Base-by-base conservation (phyloP, 2,797 vertebrate genomes). In the Paedocypris micromegethes region DNA sequence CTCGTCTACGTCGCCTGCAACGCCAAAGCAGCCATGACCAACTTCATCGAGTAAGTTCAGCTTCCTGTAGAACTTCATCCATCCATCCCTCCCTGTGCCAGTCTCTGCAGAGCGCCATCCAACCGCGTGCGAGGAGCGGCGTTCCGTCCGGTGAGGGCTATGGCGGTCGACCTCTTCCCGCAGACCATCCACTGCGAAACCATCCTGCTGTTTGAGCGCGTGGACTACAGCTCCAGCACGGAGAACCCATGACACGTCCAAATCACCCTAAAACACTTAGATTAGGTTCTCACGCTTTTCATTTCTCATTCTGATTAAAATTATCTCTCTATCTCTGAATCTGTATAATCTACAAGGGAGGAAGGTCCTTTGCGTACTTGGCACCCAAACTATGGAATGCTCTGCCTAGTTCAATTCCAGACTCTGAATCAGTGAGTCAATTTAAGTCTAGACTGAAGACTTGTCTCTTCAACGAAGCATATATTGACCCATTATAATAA, bases 1-100 rank as follows among this genome's bases (percentile, higher is more conserved):
- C 90, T 99, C 6, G 86, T 99, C 2, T 98, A 98, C 0, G 93
- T 99, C 1, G 92, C 97, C 1, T 99, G 97, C 72, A 99, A 97
- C 44, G 93, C 94, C 3, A 92, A 94, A 79, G 96, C 94, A 0
- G 97, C 97, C 68, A 95, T 98, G 93, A 90, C 80, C 85, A 99
- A 99, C 85, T 99, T 98, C 72, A 86, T 96, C 0, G 97, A 99
- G 97, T 99, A 81, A 95, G 96, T 92, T 42, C 4, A 3, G 38
- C 39, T 42, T 47, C 59, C 5, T 9, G 1, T 52, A 6, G 54
- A 9, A 38, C 39, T 5, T 51, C 6, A 48, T 2, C 44, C 23
- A 23, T 23, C 23, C 23, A 23, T 23, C 23, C 23, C 23, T 23
- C 23, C 23, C 23, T 23, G 23, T 23, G 23, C 23, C 38, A 99